Evolutionary conservation across 2,888 invertebrate genomes (phyloP).

Genomic region (Drosophila niveifrons): DNA sequence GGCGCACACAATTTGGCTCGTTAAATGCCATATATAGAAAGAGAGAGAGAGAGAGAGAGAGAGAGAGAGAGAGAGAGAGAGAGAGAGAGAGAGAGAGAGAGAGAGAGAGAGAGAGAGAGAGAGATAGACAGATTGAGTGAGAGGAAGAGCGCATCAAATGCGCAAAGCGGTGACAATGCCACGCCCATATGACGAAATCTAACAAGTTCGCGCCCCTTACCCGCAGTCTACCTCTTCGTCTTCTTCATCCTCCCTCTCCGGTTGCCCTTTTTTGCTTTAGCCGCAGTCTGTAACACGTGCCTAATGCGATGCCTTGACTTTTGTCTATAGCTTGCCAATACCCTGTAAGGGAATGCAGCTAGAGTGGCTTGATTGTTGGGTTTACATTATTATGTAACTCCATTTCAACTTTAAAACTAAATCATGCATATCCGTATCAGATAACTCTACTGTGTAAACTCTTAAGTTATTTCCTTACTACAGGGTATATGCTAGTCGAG

Average conservation of each 20-base stretch:
- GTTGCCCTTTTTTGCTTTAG: background rate
- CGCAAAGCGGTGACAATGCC: slow-evolving; percentile 49
- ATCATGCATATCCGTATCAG: too few relatives aligned
- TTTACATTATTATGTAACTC: too few relatives aligned
- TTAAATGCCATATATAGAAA: slow-evolving; percentile 40
- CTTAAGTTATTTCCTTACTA: background rate
- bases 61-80: slow-evolving; percentile 20
- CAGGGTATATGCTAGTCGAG: slow-evolving; percentile 9
- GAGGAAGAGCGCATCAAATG: slow-evolving; percentile 58
- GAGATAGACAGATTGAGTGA: slow-evolving; percentile 11
- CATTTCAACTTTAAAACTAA: too few relatives aligned
- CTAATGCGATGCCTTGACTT: slow-evolving; percentile 58
- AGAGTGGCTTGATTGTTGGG: background rate
- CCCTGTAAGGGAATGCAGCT: background rate
- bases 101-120: slow-evolving; percentile 21
- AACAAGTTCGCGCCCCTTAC: slow-evolving; percentile 2
- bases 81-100: slow-evolving; percentile 10
- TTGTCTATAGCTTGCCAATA: slow-evolving; percentile 34
- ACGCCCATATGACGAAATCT: slow-evolving; percentile 52
- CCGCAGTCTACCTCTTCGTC: background rate
- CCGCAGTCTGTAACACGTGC: slow-evolving; percentile 42
- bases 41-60: slow-evolving; percentile 25
- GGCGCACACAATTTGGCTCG: slow-evolving; percentile 60
- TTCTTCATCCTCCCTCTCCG: too few relatives aligned
- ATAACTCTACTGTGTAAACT: too few relatives aligned